phyloP scores from a whole-genome alignment of 2,888 invertebrate genomes.

The Caenorhabditis doughertyi region DNA sequence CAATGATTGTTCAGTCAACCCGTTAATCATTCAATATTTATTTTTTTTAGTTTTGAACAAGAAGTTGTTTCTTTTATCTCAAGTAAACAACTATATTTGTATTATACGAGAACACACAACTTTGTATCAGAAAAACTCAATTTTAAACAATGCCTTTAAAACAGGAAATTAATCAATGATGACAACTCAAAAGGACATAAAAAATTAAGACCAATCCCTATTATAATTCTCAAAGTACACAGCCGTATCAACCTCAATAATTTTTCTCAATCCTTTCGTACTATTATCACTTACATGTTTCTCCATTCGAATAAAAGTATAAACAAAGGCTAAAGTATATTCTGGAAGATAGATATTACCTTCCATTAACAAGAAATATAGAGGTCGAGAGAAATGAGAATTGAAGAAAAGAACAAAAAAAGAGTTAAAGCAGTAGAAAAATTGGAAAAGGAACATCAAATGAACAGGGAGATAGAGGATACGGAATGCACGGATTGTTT shows the following conservation, averaged over 20 bases:
- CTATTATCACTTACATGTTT: constrained; percentile 28
- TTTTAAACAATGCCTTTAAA: constrained; percentile 8
- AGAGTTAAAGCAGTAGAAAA: constrained; percentile 14
- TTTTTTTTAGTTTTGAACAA: too few species aligned
- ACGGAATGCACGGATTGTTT: constrained; percentile 24
- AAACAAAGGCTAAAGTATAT: constrained; percentile 24
- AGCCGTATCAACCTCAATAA: constrained; percentile 19
- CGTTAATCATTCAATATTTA: too few species aligned
- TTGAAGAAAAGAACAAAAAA: constrained; percentile 25
- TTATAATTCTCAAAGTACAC: constrained; percentile 32
- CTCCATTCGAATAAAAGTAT: constrained; percentile 35
- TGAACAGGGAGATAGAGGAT: constrained; percentile 26
- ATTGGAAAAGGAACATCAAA: constrained; percentile 33
- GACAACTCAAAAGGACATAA: too few species aligned
- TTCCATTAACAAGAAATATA: constrained; percentile 35
- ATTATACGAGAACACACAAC: too few species aligned
- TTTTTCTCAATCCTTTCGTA: constrained; percentile 14
- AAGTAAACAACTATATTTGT: too few species aligned
- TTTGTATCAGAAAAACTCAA: too few species aligned
- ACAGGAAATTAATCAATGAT: too few species aligned
- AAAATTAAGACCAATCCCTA: constrained; percentile 4
- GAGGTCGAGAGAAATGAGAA: constrained; percentile 18
- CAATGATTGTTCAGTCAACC: too few species aligned
- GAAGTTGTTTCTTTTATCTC: too few species aligned
- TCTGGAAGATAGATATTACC: constrained; percentile 33